Conservation (phyloP, 35 echinoderm and acorn worm genomes). For the Ptychodera flava region DNA sequence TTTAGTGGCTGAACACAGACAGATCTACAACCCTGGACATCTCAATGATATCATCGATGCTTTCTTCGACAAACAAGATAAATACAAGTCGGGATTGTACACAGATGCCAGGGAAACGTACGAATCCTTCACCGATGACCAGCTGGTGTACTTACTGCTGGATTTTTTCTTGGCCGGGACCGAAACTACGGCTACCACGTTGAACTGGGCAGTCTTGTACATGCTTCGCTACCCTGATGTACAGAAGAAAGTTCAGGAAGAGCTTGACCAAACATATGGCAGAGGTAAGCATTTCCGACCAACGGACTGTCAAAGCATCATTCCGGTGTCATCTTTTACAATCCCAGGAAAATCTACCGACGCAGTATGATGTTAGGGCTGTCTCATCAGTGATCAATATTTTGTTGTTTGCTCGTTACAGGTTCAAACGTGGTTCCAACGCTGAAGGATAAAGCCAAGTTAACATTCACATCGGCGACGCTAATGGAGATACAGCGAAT, state of each 20-base stretch:
- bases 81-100: neutral
- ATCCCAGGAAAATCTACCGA: no score
- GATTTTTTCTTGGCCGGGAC: conserved; percentile 33
- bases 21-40: neutral
- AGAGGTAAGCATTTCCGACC: neutral
- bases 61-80: neutral
- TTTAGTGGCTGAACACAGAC: neutral
- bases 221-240: conserved; percentile 28
- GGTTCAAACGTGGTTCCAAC: no score
- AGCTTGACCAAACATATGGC: conserved; percentile 67
- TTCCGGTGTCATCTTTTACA: no score
- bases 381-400: no score
- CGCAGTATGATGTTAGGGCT: no score
- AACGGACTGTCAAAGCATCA: no score
- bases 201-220: conserved; percentile 32
- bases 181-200: conserved; percentile 32
- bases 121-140: conserved; percentile 25
- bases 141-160: conserved; percentile 19
- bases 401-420: no score
- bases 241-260: conserved; percentile 48
- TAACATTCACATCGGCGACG: no score
- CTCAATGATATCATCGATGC: neutral
- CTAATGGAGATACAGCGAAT: no score
- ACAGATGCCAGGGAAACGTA: neutral
- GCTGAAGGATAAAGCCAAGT: no score